Conservation (phyloP, 2,888 invertebrate genomes). For the Oscheius sp. region DNA sequence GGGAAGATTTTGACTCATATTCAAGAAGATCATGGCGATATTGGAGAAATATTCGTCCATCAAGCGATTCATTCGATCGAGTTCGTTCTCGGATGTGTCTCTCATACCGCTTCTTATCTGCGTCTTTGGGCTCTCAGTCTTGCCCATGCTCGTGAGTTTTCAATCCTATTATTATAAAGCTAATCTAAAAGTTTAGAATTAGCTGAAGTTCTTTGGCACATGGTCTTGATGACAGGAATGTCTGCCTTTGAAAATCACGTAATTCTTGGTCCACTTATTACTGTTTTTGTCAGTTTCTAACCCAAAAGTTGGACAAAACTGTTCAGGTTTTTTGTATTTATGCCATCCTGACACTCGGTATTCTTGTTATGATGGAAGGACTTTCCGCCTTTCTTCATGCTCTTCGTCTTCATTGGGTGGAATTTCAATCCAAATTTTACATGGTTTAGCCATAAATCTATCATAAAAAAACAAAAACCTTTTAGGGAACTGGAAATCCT, state of each 20-base stretch:
- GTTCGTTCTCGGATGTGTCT: conserved; percentile 94
- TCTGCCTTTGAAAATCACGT: conserved; percentile 25
- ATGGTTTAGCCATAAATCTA: conserved; percentile 72
- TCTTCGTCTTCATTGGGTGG: conserved; percentile 78
- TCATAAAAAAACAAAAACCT: background rate
- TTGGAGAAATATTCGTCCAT: conserved; percentile 31
- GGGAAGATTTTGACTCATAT: background rate
- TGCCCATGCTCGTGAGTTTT: conserved; percentile 88
- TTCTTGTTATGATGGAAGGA: conserved; percentile 70
- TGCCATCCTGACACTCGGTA: conserved; percentile 71
- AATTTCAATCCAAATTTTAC: conserved; percentile 98
- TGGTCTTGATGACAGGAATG: conserved; percentile 50
- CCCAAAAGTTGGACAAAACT: background rate
- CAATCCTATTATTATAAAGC: background rate
- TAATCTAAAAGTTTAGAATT: conserved; percentile 40
- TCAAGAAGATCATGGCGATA: conserved; percentile 1
- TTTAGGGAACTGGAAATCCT: conserved; percentile 25
- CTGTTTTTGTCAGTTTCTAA: conserved; percentile 28
- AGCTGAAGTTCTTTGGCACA: conserved; percentile 60
- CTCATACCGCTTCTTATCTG: conserved; percentile 97
- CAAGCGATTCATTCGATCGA: conserved; percentile 94
- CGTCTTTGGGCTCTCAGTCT: conserved; percentile 97
- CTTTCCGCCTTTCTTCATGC: conserved; percentile 70
- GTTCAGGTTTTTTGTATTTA: conserved; percentile 83
- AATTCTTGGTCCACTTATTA: conserved; percentile 17